Base-by-base conservation (phyloP, 2,113 vertebrate species). In the Kobus ellipsiprymnus region DNA sequence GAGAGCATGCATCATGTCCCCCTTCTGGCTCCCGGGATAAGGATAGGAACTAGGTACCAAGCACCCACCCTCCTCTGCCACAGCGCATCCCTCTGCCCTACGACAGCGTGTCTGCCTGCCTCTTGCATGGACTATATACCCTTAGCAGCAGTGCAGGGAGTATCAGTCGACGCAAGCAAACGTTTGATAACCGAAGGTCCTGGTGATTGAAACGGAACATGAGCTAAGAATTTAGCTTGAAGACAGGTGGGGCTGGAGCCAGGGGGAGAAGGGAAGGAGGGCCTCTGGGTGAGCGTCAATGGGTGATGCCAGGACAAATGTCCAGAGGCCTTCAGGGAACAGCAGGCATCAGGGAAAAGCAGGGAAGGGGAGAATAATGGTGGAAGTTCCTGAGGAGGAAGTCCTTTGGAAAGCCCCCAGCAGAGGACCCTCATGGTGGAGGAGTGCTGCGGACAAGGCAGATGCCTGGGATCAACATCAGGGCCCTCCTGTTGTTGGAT, bases 101-200 rank as follows among this genome's bases (percentile, higher is more conserved):
- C 0, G 1, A 4, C 1, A 9, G n/a, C 2, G 0, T 1, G 0
- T 36, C 10, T 11, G 27, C 50, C 77, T 12, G 50, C 80, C 17
- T 2, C 40, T 12, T 4, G 30, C 57, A 6, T 0, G 12, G 40
- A 46, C 84, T 52, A 12, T 55, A 7, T 0, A 36, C 27, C 59
- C 84, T 40, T 5, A 60, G 40, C 19, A 16, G 44, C 57, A 27
- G 90, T 67, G 36, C 44, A 55, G 30, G 25, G 29, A 17, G 19
- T 7, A 0, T 2, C 30, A 57, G 15, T 30, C 14, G 3, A 40
- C 17, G 7, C 0, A 36, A 90, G 80, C 80, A 57, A 11, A 11
- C 1, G n/a, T 50, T 23, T 57, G 77, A 33, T 7, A 12, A 7
- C n/a, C 3, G 2, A n/a, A 77, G 48, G 36, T 2, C 44, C 86